These are phyloP conservation scores for Astur gentilis DNA, from an alignment of 2,113 vertebrate genomes.

Conservation along the genomic window DNA sequence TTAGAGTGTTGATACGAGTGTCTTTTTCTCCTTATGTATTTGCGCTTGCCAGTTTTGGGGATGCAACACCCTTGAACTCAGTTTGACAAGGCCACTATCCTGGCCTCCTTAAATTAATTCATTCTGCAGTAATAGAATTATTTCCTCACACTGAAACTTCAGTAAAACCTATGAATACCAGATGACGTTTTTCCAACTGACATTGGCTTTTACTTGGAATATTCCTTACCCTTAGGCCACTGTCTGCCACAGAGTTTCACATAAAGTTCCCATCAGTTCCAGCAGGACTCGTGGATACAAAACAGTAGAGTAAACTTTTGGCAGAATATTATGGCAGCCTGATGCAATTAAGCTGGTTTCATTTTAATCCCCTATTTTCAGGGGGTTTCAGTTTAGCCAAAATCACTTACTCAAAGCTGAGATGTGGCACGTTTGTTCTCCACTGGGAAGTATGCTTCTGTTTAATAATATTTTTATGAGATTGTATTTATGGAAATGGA, in stretches of 20 bases:
- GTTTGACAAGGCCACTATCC: neutral
- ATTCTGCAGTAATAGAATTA: neutral
- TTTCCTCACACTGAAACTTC: neutral
- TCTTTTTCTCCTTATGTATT: neutral
- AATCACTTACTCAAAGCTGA: neutral
- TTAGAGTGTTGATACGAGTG: neutral
- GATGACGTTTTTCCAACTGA: neutral
- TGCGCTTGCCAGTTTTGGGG: neutral
- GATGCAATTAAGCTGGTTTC: neutral
- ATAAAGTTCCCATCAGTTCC: neutral
- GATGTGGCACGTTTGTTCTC: neutral
- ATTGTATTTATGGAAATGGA: slow-evolving; percentile 52
- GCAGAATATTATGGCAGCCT: neutral
- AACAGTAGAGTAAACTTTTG: neutral
- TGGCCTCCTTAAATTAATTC: neutral
- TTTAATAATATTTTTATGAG: slow-evolving; percentile 57
- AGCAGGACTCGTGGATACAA: neutral
- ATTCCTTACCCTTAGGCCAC: neutral
- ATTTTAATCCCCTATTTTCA: slow-evolving; percentile 35
- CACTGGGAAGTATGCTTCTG: slow-evolving; percentile 30
- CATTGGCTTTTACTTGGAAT: neutral
- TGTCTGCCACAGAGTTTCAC: neutral
- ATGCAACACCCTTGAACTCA: neutral
- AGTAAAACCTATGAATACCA: neutral
- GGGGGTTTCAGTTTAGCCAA: neutral